phyloP scores from a whole-genome alignment of 2,888 invertebrate genomes.

The Drosophila glabriapex region DNA sequence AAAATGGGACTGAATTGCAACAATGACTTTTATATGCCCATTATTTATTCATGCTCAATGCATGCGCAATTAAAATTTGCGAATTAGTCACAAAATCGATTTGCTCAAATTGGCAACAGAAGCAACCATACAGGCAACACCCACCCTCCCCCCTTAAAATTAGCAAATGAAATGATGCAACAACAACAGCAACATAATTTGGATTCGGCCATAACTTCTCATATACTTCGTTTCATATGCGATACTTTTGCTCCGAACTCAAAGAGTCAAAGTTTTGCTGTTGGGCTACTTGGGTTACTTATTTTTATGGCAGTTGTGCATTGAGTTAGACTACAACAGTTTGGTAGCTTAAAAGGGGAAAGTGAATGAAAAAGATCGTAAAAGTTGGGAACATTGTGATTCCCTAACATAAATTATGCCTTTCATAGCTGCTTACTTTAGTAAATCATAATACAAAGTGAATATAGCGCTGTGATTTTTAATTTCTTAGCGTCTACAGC shows the following conservation, averaged over 20 bases:
- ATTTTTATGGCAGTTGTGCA: slow-evolving; percentile 58
- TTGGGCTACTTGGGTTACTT: slow-evolving; percentile 32
- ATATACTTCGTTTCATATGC: slow-evolving; percentile 46
- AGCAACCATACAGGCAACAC: not conserved
- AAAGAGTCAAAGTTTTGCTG: slow-evolving; percentile 49
- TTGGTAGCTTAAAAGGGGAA: not conserved
- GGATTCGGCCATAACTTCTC: slow-evolving; percentile 49
- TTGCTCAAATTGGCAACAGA: slow-evolving; percentile 59
- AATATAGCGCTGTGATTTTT: slow-evolving; percentile 18
- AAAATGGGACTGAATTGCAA: slow-evolving; percentile 43
- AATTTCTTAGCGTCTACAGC: slow-evolving; percentile 17
- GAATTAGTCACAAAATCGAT: slow-evolving; percentile 79
- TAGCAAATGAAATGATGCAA: slow-evolving; percentile 50
- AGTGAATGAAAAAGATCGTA: not conserved
- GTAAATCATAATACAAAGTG: slow-evolving; percentile 45
- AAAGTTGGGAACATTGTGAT: slow-evolving; percentile 41
- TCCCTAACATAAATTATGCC: slow-evolving; percentile 40
- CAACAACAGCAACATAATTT: slow-evolving; percentile 9
- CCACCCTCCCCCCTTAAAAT: slow-evolving; percentile 25
- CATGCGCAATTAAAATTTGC: slow-evolving; percentile 74
- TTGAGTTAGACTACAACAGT: slow-evolving; percentile 35
- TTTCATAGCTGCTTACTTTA: slow-evolving; percentile 34
- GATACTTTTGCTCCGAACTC: slow-evolving; percentile 23
- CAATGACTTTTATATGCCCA: slow-evolving; percentile 52
- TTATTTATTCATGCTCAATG: slow-evolving; percentile 75